These are phyloP conservation scores for Hyalella azteca DNA, from an alignment of 2,888 invertebrate species.

Conservation along the genomic window DNA sequence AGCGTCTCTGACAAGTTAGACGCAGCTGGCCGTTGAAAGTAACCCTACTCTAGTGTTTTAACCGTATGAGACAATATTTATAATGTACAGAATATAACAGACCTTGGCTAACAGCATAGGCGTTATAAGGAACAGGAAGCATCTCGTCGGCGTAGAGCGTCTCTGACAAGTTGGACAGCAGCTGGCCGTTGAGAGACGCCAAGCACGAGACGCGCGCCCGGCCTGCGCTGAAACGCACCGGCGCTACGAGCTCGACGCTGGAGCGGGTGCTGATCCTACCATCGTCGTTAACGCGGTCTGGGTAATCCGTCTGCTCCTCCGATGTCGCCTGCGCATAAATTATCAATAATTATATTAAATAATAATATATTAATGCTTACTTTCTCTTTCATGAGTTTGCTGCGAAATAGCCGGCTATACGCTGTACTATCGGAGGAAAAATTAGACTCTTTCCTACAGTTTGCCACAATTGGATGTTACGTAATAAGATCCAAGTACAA, in stretches of 20 bases:
- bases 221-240: neutral
- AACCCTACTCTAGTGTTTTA: too few species aligned
- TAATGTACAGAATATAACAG: too few species aligned
- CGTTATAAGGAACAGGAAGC: neutral
- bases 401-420: too few species aligned
- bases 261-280: neutral
- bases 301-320: neutral
- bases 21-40: neutral
- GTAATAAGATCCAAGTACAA: too few species aligned
- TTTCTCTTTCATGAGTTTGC: too few species aligned
- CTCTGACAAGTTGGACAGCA: neutral
- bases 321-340: constrained; percentile 7
- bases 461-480: too few species aligned
- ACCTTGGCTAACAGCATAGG: neutral
- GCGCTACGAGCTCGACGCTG: neutral
- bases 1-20: neutral
- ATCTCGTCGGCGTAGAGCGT: neutral
- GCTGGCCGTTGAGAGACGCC: neutral
- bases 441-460: too few species aligned
- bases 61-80: too few species aligned
- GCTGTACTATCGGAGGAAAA: too few species aligned
- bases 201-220: neutral
- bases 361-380: too few species aligned
- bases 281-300: neutral
- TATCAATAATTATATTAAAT: too few species aligned